These are phyloP conservation scores for Oligia latruncula DNA, from an alignment of 2,888 invertebrate species.

Conservation along the genomic window DNA sequence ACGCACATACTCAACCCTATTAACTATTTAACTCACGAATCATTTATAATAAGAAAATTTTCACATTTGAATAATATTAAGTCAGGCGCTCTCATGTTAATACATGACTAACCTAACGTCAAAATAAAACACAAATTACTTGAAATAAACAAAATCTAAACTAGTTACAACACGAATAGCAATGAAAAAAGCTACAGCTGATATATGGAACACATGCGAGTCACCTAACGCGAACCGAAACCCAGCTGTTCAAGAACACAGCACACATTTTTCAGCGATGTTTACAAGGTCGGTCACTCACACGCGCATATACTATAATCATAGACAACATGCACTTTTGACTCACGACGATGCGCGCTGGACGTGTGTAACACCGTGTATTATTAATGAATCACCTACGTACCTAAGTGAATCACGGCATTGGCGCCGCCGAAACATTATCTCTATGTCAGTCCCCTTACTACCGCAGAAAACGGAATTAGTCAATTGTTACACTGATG, in stretches of 20 bases:
- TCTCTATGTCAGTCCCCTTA: constrained; percentile 21
- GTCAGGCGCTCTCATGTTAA: constrained; percentile 13
- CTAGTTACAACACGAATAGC: constrained; percentile 23
- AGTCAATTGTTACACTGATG: constrained; percentile 55
- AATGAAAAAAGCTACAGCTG: constrained; percentile 24
- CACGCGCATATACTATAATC: constrained; percentile 61
- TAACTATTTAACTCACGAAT: constrained; percentile 43
- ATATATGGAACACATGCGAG: constrained; percentile 45
- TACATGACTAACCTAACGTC: constrained; percentile 13
- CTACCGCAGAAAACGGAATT: constrained; percentile 36
- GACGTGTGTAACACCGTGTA: constrained; percentile 60
- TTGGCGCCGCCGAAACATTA: constrained; percentile 46
- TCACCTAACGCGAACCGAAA: constrained; percentile 36
- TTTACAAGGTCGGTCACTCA: constrained; percentile 84
- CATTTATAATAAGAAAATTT: constrained; percentile 26
- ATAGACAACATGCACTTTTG: constrained; percentile 65
- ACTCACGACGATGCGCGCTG: constrained; percentile 59
- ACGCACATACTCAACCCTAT: constrained; percentile 67
- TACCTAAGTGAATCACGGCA: constrained; percentile 59
- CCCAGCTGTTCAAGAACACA: constrained; percentile 56
- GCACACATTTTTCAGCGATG: constrained; percentile 70
- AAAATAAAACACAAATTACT: constrained; percentile 26
- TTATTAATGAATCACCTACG: constrained; percentile 64
- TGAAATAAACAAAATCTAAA: constrained; percentile 25
- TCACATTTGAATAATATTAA: constrained; percentile 20